Base-by-base conservation (phyloP, 1,140 invertebrate species). In the Philopotamus ludificatus region DNA sequence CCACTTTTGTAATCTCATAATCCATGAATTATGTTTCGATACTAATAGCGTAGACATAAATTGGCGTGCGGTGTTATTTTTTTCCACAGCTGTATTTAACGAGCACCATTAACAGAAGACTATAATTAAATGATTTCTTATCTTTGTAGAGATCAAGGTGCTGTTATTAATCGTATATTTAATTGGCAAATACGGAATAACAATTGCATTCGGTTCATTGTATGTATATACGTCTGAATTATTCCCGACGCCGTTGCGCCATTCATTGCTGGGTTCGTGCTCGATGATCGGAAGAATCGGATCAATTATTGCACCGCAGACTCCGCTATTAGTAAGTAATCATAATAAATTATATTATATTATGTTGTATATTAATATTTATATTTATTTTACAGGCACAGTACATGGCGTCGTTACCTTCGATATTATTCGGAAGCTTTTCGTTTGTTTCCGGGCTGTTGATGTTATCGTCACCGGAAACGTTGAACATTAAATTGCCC, bases 161-260 rank as follows among this genome's bases (percentile, higher is more conserved):
- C 64, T 83, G 3, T n/a, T n/a, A n/a, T n/a, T n/a, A n/a, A n/a
- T n/a, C n/a, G 65, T 84, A 39, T 89, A 86, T 71, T 78, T 90
- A 67, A 66, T 84, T 12, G 88, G 88, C 0, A 89, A 89, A 76
- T 83, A 85, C 68, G 82, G 82, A 28, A 88, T 87, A 58, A 86
- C 85, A 20, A 80, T 84, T 66, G 81, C 85, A 1, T 87, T 87
- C 72, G 82, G 81, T 62, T 81, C 82, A 25, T 77, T 89, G 22
- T 89, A 89, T 73, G 83, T 89, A 71, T 88, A 87, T 69, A 89
- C 87, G 0, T 83, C 86, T 15, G 88, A 89, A 77, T 79, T 90
- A 74, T 90, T 88, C 72, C 88, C 88, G 0, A 90, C 88, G 12
- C 83, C 83, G 58, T 78, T 87, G 39, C 78, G 87, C 1, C 85